Evolutionary conservation across 1,140 invertebrate genomes (phyloP), one percentile per base, ranked within the genome.

Genomic region (Drosophila navojoa): DNA sequence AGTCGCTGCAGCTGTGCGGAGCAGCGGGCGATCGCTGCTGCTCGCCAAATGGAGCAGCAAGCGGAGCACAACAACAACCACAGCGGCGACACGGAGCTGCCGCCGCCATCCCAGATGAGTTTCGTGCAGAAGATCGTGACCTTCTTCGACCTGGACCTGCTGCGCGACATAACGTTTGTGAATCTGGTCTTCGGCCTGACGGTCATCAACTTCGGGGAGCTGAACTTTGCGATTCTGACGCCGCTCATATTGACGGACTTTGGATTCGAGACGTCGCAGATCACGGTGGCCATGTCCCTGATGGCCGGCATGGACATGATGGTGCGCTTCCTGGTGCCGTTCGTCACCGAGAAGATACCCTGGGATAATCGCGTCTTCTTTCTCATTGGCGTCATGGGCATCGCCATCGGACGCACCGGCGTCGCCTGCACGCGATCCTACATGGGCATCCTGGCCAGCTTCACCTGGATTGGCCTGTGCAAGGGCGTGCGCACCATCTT

Each of bases 161-260:
- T 96, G 49, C 93, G 93, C 72, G 95, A 96, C 86, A 93, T 93
- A 5, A 93, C 94, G 5, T 96, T 94, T 67, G 93, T 95, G 2
- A 96, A 95, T 79, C 92, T 96, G 15, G 94, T 95, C 90, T 77
- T 95, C 25, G 95, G 95, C 0, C 93, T 96, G 60, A 95, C 94
- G 2, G 91, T 96, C 7, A 95, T 95, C 2, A 94, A 94, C 74
- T 95, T 95, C 69, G 94, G 94, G 4, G 95, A 96, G 90, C 82
- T 95, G 1, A 96, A 95, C 84, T 96, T 96, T 87, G 94, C 95
- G 1, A 92, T 96, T 4, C 89, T 96, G 29, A 95, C 94, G 2
- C 95, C 95, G 3, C 95, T 96, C 52, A 95, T 96, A 55, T 81
- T 96, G 35, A 92, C 90, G 2, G 95, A 96, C 71, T 94, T 93